A percentile compares a stretch with the other conserved stretches of the same genome.
Conservation (phyloP, 2,888 invertebrate genomes). For the Latrodectus hesperus region DNA sequence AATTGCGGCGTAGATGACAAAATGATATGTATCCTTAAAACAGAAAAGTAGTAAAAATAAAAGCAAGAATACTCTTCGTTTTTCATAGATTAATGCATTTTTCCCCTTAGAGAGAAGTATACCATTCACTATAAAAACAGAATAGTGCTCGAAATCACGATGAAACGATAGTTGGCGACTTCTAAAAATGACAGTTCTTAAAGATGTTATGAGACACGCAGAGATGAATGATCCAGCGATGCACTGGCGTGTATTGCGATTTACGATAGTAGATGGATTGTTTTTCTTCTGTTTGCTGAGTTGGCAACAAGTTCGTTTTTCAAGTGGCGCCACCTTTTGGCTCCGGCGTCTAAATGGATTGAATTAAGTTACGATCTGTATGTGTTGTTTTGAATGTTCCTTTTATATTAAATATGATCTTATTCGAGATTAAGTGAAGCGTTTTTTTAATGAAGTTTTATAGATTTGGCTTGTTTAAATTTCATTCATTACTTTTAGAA, state of each 20-base stretch:
- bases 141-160: slow-evolving; percentile 24
- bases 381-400: too few species aligned
- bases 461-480: too few species aligned
- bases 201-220: slow-evolving; percentile 8
- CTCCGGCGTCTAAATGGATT: neutral
- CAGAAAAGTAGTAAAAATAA: neutral
- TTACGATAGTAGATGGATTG: slow-evolving; percentile 12
- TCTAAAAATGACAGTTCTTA: slow-evolving; percentile 24
- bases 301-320: slow-evolving; percentile 45
- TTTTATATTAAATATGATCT: too few species aligned
- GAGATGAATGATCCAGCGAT: slow-evolving; percentile 9
- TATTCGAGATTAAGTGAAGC: too few species aligned
- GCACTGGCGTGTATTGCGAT: slow-evolving; percentile 26
- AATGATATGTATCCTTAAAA: neutral
- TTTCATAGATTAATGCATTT: slow-evolving; percentile 34
- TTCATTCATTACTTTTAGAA: too few species aligned
- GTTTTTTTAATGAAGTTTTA: too few species aligned
- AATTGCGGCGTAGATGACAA: too few species aligned
- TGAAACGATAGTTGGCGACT: slow-evolving; percentile 28
- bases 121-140: neutral
- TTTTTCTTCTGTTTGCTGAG: neutral
- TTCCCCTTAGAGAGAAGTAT: neutral
- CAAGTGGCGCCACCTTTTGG: slow-evolving; percentile 9
- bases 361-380: too few species aligned
- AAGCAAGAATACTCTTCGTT: neutral